Conservation (phyloP, 1,140 invertebrate species). For the Mya arenaria region DNA sequence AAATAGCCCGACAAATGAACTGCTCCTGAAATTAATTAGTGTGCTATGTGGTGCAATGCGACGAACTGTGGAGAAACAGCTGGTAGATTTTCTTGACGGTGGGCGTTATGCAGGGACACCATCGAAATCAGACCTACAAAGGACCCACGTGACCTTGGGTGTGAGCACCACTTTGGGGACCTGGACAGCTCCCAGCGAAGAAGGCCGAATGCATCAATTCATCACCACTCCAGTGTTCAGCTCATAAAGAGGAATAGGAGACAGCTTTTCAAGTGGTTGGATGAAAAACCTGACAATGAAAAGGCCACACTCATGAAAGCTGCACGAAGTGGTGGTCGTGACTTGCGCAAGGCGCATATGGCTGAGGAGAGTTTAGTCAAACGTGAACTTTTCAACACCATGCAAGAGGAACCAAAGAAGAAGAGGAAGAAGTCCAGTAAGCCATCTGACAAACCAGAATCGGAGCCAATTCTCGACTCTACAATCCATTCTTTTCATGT, state of each 20-base stretch:
- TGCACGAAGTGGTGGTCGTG: too few relatives aligned
- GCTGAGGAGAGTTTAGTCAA: too few relatives aligned
- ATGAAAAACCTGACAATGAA: not conserved
- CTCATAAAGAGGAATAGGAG: conserved; percentile 19
- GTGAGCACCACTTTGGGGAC: conserved; percentile 48
- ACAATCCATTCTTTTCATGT: too few relatives aligned
- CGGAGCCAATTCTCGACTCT: too few relatives aligned
- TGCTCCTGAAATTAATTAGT: not conserved
- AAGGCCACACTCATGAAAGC: too few relatives aligned
- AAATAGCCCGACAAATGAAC: not conserved
- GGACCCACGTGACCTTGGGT: not conserved
- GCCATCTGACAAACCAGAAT: too few relatives aligned
- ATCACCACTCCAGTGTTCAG: conserved; percentile 32
- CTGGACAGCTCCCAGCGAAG: conserved; percentile 19
- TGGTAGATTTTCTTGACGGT: conserved; percentile 21
- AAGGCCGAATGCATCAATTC: conserved; percentile 28
- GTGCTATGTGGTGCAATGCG: not conserved
- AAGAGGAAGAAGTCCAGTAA: too few relatives aligned
- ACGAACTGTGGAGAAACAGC: not conserved
- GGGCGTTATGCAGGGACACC: not conserved
- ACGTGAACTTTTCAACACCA: too few relatives aligned
- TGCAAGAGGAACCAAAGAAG: too few relatives aligned
- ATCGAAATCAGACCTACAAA: not conserved
- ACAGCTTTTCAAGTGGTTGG: not conserved
- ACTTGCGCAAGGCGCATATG: too few relatives aligned